A percentile compares a stretch with the other conserved stretches of the same genome.
Conservation (phyloP, 2,113 vertebrate genomes). For the Eretmochelys imbricata region DNA sequence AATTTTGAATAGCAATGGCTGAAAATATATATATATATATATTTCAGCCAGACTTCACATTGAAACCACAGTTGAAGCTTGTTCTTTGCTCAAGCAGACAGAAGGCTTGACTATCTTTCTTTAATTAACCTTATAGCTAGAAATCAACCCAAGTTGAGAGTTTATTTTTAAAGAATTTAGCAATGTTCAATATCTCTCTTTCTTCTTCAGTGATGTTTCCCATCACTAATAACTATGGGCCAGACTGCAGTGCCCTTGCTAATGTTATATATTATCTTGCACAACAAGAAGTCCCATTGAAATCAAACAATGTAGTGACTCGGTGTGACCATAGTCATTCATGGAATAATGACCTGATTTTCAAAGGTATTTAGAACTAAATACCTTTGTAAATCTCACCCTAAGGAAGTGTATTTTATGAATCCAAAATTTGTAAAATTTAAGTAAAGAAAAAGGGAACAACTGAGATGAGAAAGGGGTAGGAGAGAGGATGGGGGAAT, state of each 20-base stretch:
- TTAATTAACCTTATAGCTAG: not conserved
- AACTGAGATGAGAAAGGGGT: not conserved
- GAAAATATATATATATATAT: not conserved
- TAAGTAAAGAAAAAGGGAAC: not conserved
- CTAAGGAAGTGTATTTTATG: not conserved
- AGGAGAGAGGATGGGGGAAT: not conserved
- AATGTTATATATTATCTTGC: not conserved
- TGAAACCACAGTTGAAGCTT: not conserved
- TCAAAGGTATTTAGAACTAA: not conserved
- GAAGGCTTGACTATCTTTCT: not conserved
- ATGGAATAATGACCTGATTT: not conserved
- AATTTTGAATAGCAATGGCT: not conserved
- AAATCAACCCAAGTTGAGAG: not conserved
- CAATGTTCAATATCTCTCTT: not conserved
- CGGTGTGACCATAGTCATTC: not conserved
- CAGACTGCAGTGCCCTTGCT: not conserved
- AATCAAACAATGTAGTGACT: not conserved
- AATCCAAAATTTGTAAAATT: not conserved
- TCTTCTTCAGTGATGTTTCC: not conserved
- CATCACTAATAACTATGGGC: not conserved
- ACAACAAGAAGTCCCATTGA: not conserved
- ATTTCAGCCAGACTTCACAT: not conserved
- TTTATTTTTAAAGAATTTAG: not conserved
- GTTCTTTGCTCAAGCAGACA: not conserved
- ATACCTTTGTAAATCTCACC: not conserved